These are phyloP conservation scores for Bovichtus diacanthus DNA, from an alignment of 2,797 vertebrate species.

Conservation along the genomic window DNA sequence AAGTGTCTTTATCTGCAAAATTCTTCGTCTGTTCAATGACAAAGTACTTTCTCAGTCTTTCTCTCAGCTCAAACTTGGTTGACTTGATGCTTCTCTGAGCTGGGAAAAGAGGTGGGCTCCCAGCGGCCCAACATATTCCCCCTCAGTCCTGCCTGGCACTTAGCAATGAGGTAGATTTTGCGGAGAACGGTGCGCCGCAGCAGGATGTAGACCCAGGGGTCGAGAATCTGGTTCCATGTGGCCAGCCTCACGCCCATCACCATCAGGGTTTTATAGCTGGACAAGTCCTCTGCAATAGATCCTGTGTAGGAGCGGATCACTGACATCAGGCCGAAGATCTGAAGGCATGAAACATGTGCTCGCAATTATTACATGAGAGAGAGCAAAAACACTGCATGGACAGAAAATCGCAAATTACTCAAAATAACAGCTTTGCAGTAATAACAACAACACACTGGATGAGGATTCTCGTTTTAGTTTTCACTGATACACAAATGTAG, in stretches of 20 bases:
- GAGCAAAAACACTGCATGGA: not conserved
- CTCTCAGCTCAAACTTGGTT: constrained; percentile 76
- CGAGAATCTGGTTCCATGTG: constrained; percentile 93
- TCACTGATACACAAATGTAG: not conserved
- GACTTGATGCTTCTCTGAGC: constrained; percentile 85
- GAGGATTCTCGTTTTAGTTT: not conserved
- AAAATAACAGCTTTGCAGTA: not conserved
- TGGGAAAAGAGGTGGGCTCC: constrained; percentile 87
- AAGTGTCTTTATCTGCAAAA: not conserved
- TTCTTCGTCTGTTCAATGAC: constrained; percentile 4
- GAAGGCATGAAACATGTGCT: constrained; percentile 40
- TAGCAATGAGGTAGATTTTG: constrained; percentile 87
- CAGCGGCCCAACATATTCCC: constrained; percentile 81
- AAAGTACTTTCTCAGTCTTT: constrained; percentile 6
- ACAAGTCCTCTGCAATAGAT: constrained; percentile 62
- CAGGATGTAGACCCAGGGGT: constrained; percentile 95
- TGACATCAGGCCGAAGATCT: constrained; percentile 89
- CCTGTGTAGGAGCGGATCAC: constrained; percentile 78
- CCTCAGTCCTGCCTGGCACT: constrained; percentile 77
- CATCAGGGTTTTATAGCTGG: constrained; percentile 82
- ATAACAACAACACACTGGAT: not conserved
- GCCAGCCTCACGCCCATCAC: constrained; percentile 89
- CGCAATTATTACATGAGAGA: not conserved
- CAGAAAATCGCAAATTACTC: not conserved
- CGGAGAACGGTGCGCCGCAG: constrained; percentile 90